Evolutionary conservation across 2,797 vertebrate species (phyloP).

Genomic region (Eulemur coronatus): DNA sequence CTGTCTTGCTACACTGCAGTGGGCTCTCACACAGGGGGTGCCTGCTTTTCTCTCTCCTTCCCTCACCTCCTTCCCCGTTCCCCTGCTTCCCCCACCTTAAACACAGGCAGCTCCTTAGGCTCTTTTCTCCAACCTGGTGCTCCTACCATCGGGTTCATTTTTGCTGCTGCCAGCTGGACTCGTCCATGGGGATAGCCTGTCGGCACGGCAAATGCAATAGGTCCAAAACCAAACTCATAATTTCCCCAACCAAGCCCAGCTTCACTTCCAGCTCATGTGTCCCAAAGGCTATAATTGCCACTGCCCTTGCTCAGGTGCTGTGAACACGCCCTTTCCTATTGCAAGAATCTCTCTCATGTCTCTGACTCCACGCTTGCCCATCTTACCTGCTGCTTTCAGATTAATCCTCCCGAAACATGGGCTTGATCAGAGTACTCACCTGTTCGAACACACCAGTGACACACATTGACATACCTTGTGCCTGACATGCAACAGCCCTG

Average conservation of each 20-base stretch:
- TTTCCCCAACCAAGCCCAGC: not conserved
- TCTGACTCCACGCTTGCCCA: not conserved
- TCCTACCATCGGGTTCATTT: not conserved
- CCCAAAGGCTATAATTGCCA: not conserved
- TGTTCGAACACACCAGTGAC: not conserved
- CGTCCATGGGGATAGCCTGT: not conserved
- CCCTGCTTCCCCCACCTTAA: not conserved
- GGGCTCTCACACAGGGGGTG: fast-evolving
- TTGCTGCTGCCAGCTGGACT: not conserved
- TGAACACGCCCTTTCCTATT: not conserved
- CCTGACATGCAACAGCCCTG: not conserved
- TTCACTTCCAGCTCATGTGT: not conserved
- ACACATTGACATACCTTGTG: not conserved
- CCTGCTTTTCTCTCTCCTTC: not conserved
- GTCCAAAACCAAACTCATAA: not conserved
- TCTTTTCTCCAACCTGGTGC: not conserved
- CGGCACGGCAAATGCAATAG: not conserved
- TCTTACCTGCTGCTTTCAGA: not conserved
- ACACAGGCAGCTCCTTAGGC: not conserved
- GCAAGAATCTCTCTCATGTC: not conserved
- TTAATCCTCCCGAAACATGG: not conserved
- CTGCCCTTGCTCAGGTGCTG: not conserved
- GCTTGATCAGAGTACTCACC: not conserved
- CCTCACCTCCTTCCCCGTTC: not conserved
- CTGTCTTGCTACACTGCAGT: fast-evolving